Conservation (phyloP, 2,888 invertebrate species). For the Biston stratarius region DNA sequence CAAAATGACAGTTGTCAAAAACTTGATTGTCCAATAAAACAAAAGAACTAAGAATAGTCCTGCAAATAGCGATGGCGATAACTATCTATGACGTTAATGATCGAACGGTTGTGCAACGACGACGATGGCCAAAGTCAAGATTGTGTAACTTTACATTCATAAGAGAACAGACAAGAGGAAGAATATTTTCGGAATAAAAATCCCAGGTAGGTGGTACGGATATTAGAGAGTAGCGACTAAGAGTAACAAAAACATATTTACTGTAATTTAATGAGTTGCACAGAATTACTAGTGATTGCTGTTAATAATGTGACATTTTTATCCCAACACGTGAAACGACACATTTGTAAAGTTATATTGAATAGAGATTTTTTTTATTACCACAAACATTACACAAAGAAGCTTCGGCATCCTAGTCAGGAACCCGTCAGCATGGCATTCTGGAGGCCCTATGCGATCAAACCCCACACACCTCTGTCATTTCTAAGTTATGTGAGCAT, state of each 20-base stretch:
- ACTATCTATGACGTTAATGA: conserved; percentile 8
- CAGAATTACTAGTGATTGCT: conserved; percentile 3
- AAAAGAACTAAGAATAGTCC: background rate
- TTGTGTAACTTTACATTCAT: conserved; percentile 12
- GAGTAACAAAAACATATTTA: conserved; percentile 9
- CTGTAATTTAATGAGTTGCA: conserved; percentile 10
- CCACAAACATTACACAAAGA: too few relatives aligned
- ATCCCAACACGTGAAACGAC: conserved; percentile 2
- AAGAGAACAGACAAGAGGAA: conserved; percentile 2
- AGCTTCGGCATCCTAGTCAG: too few relatives aligned
- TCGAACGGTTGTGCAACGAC: conserved; percentile 15
- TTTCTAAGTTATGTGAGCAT: too few relatives aligned
- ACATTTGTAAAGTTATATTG: background rate
- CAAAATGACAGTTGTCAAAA: background rate
- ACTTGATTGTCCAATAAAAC: background rate
- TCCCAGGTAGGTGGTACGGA: conserved; percentile 3
- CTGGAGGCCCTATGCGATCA: too few relatives aligned
- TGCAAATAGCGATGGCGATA: background rate
- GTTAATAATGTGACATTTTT: conserved; percentile 3
- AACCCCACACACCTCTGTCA: too few relatives aligned
- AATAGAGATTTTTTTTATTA: too few relatives aligned
- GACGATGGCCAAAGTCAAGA: conserved; percentile 15
- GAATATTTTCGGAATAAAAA: conserved; percentile 8
- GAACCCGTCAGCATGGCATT: too few relatives aligned
- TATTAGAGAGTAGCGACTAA: conserved; percentile 13